Base-by-base conservation (phyloP, 2,797 vertebrate species). In the Bryconaethiops microstoma region DNA sequence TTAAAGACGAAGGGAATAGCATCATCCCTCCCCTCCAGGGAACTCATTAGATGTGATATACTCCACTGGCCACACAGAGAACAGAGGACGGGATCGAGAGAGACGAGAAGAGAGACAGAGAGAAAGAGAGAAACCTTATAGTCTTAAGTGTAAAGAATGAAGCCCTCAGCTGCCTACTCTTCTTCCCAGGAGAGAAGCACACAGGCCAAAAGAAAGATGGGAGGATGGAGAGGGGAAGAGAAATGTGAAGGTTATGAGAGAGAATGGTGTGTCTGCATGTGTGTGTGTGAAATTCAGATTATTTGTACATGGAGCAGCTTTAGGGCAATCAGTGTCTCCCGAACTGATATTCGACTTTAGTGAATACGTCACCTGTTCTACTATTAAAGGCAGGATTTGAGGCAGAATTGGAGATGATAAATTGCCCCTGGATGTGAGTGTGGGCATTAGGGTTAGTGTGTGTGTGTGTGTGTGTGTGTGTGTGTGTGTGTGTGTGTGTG, bases 1-100 rank as follows among this genome's bases (percentile, higher is more conserved):
- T 84, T 77, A 84, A 78, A 74, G 78, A 81, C 64, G 21, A 74
- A 73, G 74, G 59, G 76, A 67, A 77, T 64, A 48, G 59, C 29
- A 74, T 74, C 76, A 78, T 74, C 63, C 48, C 67, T 39, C 82
- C 85, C 81, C 91, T 90, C 90, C 69, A 48, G 91, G 89, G 91
- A 90, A 74, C 91, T 94, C 88, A 92, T 93, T 92, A 93, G 69
- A 83, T 84, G 63, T 78, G 82, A 88, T 82, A 85, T 81, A 75
- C 82, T 77, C 55, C 40, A 77, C 80, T 68, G 88, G 81, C 76
- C 85, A 86, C 78, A 83, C 78, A 77, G 40, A 63, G 42, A 69
- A 64, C 10, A 82, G 76, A 68, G 23, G 7, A 40, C 39, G 67
- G 60, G 70, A 48, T 62, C 5, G 5, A 29, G 67, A 35, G 54